Percentiles rank a stretch among this genome's conserved stretches.
Evolutionary conservation across 2,888 invertebrate genomes (phyloP).

Genomic region (Rhagonycha lutea): DNA sequence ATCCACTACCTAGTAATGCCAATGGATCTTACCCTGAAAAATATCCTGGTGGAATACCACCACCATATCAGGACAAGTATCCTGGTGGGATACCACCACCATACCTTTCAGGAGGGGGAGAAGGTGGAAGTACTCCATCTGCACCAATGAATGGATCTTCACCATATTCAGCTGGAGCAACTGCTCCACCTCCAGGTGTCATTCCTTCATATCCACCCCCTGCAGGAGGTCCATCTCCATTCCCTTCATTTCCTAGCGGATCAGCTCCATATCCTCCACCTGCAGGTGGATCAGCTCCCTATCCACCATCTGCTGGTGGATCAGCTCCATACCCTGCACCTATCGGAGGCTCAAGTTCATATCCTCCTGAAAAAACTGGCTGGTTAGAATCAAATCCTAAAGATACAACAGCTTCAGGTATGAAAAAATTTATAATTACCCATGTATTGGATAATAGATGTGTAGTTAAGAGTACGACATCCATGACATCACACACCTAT

Average conservation of each 20-base stretch:
- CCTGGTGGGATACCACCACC: not conserved
- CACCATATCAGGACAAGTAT: not conserved
- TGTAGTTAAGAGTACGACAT: too few relatives aligned
- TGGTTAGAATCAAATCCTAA: not conserved
- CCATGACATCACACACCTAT: too few relatives aligned
- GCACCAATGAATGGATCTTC: not conserved
- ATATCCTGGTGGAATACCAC: not conserved
- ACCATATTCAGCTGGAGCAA: not conserved
- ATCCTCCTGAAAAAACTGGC: slow-evolving; percentile 1
- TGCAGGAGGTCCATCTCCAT: slow-evolving; percentile 5
- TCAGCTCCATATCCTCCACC: not conserved
- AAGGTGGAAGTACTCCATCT: not conserved
- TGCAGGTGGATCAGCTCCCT: slow-evolving; percentile 3
- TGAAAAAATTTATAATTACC: not conserved
- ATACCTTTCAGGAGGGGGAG: slow-evolving; percentile 1
- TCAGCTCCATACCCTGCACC: slow-evolving; percentile 1
- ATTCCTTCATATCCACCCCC: not conserved
- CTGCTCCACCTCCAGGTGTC: not conserved
- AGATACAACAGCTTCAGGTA: not conserved
- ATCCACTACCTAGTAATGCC: not conserved
- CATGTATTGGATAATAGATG: too few relatives aligned
- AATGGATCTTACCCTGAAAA: not conserved
- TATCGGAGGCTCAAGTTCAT: slow-evolving; percentile 1
- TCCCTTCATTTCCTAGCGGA: not conserved
- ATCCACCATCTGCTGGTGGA: slow-evolving; percentile 9